phyloP scores from a whole-genome alignment of 2,888 invertebrate species.

The Lydus trimaculatus region DNA sequence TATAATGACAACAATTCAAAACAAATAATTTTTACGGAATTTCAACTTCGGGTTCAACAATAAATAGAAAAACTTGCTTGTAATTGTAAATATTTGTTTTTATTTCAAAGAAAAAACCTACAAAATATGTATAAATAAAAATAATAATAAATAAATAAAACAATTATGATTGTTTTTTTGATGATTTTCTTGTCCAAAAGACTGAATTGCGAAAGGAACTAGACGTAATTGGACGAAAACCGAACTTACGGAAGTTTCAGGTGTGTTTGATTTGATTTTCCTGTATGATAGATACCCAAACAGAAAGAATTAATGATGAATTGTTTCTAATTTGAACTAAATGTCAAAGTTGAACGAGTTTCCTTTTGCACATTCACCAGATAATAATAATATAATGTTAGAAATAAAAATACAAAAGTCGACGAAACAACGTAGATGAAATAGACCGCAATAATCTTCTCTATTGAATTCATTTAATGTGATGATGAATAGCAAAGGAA shows the following conservation, averaged over 20 bases:
- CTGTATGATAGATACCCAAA: too few species aligned
- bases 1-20: background rate
- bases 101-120: background rate
- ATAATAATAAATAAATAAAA: background rate
- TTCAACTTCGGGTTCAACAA: background rate
- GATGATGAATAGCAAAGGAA: background rate
- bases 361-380: background rate
- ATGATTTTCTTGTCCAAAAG: background rate
- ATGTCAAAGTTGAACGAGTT: too few species aligned
- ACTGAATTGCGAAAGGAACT: too few species aligned
- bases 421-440: background rate
- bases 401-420: background rate
- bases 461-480: background rate
- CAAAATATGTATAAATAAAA: background rate
- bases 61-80: background rate
- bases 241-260: too few species aligned
- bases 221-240: too few species aligned
- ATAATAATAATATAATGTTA: background rate
- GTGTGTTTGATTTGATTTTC: too few species aligned
- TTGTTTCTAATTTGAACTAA: too few species aligned
- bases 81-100: slow-evolving; percentile 2
- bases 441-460: background rate
- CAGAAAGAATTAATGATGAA: too few species aligned
- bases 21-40: background rate
- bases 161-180: background rate